A percentile compares a stretch with the other conserved stretches of the same genome.
Conservation (phyloP, 37 sponge, comb jelly and placozoan species). For the Trichoplax adhaerens region DNA sequence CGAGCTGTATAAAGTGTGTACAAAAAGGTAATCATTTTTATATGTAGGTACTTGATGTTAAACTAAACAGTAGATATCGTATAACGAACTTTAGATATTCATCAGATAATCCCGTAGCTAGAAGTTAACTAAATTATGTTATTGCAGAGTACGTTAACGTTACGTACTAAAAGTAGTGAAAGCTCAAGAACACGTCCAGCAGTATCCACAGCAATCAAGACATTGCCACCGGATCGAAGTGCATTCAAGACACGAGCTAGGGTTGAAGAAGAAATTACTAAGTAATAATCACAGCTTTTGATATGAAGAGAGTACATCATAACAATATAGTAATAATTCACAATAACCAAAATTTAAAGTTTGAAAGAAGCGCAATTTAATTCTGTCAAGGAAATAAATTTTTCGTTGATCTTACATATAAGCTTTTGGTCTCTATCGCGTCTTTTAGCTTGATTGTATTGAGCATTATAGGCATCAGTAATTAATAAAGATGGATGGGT, state of each 20-base stretch:
- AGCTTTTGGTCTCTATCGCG: constrained; percentile 87
- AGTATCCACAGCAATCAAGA: constrained; percentile 92
- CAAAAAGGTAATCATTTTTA: too few relatives aligned
- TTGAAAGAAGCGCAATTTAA: too few relatives aligned
- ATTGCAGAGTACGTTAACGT: not conserved
- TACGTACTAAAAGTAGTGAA: constrained; percentile 69
- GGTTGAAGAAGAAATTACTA: not conserved
- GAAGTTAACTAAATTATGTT: not conserved
- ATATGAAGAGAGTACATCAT: not conserved
- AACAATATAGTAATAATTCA: not conserved
- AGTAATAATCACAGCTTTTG: not conserved
- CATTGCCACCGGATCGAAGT: constrained; percentile 74
- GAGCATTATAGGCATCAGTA: constrained; percentile 88
- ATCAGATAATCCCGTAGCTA: not conserved
- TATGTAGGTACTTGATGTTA: too few relatives aligned
- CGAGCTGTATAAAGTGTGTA: too few relatives aligned
- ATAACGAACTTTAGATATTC: too few relatives aligned
- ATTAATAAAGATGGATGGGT: constrained; percentile 81
- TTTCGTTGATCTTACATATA: constrained; percentile 36
- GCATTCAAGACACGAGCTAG: constrained; percentile 76
- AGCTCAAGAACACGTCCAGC: constrained; percentile 94
- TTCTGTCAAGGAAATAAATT: too few relatives aligned
- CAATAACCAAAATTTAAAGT: too few relatives aligned
- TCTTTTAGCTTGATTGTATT: constrained; percentile 64
- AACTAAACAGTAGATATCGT: too few relatives aligned